Base-by-base conservation (phyloP, 2,888 invertebrate genomes). In the Pegoplata infirma region DNA sequence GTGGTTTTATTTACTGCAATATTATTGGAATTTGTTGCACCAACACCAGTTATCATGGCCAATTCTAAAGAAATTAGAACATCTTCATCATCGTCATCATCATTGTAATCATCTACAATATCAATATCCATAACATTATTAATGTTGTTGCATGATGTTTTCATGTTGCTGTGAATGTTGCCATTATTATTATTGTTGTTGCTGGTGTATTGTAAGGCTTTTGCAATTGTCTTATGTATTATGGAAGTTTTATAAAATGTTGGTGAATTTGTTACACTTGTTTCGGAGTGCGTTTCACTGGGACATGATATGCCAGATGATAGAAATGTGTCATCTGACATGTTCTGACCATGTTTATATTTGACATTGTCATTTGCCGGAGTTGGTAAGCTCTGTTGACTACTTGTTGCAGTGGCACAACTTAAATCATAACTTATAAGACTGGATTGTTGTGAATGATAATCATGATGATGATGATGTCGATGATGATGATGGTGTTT, bases 261-360 rank as follows among this genome's bases (percentile, higher is more conserved):
- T 73, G 82, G 81, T 53, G 81, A 82, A 51, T 73, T 67, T 51
- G 76, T 61, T 49, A 67, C 76, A 67, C 83, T 83, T 28, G 77
- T 85, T 63, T 88, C 88, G 19, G 84, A 85, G 71, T 84, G 82
- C 7, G 88, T 88, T 68, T 88, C 89, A 19, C 86, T 87, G 69
- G 86, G 88, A 81, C 88, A 88, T 51, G 88, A 88, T 75, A 88
- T 89, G 69, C 88, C 89, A 75, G 89, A 89, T 63, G 89, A 88
- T 58, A 86, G 82, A 82, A 86, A 84, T 81, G 83, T 83, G 74
- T 89, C 89, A 80, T 89, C 89, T 53, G 84, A 51, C 82, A 79
- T 81, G 75, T 76, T 75, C 21, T 71, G 71, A 44, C 72, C 76
- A 69, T 71, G 19, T 64, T 71, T 71, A 44, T 78, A 80, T 49